Evolutionary conservation across 2,888 invertebrate species (phyloP), one percentile per base, ranked within the genome.

Genomic region (Muschampia staudingeri): DNA sequence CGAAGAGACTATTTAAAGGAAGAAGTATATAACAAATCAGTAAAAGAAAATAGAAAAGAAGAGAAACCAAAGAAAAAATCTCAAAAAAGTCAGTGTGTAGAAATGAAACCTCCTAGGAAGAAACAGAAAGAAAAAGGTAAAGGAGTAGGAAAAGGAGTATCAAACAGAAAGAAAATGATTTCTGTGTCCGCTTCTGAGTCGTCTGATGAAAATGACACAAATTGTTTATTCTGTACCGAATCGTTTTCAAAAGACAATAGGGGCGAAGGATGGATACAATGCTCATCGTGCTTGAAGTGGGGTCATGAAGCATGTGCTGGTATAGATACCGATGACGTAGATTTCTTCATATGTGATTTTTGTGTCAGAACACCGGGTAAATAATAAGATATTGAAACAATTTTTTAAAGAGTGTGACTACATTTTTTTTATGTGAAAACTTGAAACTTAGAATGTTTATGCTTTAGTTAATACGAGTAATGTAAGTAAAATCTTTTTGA

Each of bases 31-130:
- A 25, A 25, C 25, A n/a, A 52, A n/a, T n/a, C n/a, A 52, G 52
- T n/a, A n/a, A n/a, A 52, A 52, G 52, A 52, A 52, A 52, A 52
- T 52, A 52, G n/a, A n/a, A 52, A 52, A 52, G n/a, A 52, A 52
- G n/a, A n/a, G 1, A n/a, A 52, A 48, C 14, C 16, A 52, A n/a
- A 52, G 52, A 52, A 25, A 25, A 25, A 25, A 25, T 25, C 25
- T 25, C 25, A 25, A 25, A 25, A 25, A 25, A 25, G 25, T 25
- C 25, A 25, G 25, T 25, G 25, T 25, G 25, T 25, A 25, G 25
- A 25, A 25, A 25, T 25, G 25, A 25, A 25, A 25, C 25, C 25
- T 25, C 25, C 25, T 25, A 25, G 25, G 25, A 25, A 25, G 25
- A 52, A 52, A 52, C n/a, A 52, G n/a, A 52, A n/a, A 52, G 1